Percentiles rank a stretch among this genome's conserved stretches.
Conservation (phyloP, 2,797 vertebrate species). For the Eleutherodactylus coqui region DNA sequence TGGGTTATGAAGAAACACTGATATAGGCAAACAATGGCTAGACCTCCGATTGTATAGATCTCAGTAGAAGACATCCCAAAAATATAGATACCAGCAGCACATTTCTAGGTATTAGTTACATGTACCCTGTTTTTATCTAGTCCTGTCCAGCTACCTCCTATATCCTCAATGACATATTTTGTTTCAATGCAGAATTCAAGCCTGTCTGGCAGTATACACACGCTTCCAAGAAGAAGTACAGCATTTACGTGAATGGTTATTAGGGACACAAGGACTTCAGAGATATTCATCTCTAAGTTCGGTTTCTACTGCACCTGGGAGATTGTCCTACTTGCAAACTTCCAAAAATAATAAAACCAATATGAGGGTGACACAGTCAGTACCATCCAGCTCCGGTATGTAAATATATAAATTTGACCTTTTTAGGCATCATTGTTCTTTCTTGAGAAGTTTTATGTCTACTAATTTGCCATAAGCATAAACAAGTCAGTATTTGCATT, state of each 20-base stretch:
- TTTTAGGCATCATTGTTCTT: background rate
- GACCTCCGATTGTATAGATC: background rate
- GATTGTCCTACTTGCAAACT: constrained; percentile 40
- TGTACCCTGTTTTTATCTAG: background rate
- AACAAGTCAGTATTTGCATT: background rate
- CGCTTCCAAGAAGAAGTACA: constrained; percentile 53
- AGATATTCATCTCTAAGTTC: constrained; percentile 56
- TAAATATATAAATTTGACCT: background rate
- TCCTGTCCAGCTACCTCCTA: no score
- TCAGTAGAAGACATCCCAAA: background rate
- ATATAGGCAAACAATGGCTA: no score
- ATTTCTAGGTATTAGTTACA: background rate
- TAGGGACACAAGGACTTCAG: constrained; percentile 45
- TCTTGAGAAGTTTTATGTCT: background rate
- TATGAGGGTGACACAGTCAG: constrained; percentile 37
- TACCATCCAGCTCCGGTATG: constrained; percentile 57
- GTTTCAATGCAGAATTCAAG: constrained; percentile 50
- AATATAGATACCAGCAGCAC: background rate
- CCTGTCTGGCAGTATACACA: constrained; percentile 48
- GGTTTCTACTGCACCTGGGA: constrained; percentile 56
- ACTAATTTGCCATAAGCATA: background rate
- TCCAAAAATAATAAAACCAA: constrained; percentile 42
- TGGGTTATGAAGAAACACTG: no score
- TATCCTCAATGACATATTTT: background rate
- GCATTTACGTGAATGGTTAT: constrained; percentile 53